Percentiles rank a stretch among this genome's conserved stretches.
Evolutionary conservation across 2,888 invertebrate species (phyloP).

Genomic region (Tipula confusa): DNA sequence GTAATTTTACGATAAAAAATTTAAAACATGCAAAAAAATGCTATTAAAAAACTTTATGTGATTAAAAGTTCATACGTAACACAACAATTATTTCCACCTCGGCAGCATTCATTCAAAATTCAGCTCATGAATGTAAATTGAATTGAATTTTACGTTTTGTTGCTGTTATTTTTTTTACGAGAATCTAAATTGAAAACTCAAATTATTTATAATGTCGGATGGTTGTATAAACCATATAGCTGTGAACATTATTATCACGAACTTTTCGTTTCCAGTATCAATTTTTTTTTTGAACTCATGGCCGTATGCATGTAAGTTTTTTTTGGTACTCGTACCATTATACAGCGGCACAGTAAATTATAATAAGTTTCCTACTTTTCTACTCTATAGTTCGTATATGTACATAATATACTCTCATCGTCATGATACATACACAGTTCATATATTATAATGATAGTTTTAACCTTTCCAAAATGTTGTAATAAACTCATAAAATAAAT

Average conservation of each 20-base stretch:
- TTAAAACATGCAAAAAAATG: no score
- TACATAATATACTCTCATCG: not conserved
- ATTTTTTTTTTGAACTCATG: not conserved
- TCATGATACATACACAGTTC: not conserved
- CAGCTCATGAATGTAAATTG: not conserved
- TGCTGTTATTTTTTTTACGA: not conserved
- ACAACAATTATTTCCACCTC: not conserved
- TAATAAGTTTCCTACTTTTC: not conserved
- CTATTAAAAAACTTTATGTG: no score
- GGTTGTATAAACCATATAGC: not conserved
- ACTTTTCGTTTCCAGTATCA: not conserved
- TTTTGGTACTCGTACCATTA: not conserved
- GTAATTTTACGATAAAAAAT: no score
- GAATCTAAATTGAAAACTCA: not conserved
- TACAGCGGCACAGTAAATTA: not conserved
- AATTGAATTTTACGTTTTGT: not conserved
- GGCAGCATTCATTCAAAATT: not conserved
- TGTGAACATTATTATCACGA: not conserved
- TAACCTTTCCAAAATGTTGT: not conserved
- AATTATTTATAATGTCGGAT: not conserved
- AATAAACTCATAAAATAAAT: not conserved
- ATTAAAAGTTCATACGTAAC: no score
- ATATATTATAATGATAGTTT: not conserved
- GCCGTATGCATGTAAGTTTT: not conserved
- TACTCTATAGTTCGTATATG: not conserved